Base-by-base conservation (phyloP, 2,888 invertebrate species). In the Watsonalla binaria region DNA sequence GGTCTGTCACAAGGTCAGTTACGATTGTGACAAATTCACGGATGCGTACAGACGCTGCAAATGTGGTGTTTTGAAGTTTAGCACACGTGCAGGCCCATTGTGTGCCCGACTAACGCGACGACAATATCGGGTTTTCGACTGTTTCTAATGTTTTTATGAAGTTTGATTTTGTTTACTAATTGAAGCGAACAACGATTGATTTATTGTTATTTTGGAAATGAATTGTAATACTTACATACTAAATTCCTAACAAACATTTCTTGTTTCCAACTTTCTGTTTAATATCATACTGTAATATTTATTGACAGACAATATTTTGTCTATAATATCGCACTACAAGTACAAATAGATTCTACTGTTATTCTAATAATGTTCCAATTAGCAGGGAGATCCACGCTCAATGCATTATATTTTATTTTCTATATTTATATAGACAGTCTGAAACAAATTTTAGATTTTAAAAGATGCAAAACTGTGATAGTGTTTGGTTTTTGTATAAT, bases 391-490 rank as follows among this genome's bases (percentile, higher is more conserved):
- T 63, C 61, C 65, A 63, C 61, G 56, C 62, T 71, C 52, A 65
- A 56, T 60, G 61, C 58, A 51, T 55, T 58, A 58, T 62, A 60
- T 60, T 56, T 62, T 63, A 55, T 59, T 62, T 42, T 42, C 5
- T 11, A 11, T 42, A 47, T 51, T 52, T 52, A 47, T 47, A 54
- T 49, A 59, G 48, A 46, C 47, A 47, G 42, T 57, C 37, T 42
- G 11, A 11, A 15, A 5, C 49, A 58, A 54, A 52, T 51, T 57
- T 57, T 60, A 66, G 62, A 55, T 70, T 68, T 59, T 65, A 62
- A 70, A 63, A 63, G 64, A 73, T 70, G 76, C 77, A 74, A 72
- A 76, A 79, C 89, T 90, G 89, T 90, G 89, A 89, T 90, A 88
- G 76, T 74, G 67, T 73, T 78, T 72, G 68, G 66, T 72, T 78